Evolutionary conservation across 35 echinoderm and acorn worm species (phyloP).

Genomic region (Eucidaris tribuloides): DNA sequence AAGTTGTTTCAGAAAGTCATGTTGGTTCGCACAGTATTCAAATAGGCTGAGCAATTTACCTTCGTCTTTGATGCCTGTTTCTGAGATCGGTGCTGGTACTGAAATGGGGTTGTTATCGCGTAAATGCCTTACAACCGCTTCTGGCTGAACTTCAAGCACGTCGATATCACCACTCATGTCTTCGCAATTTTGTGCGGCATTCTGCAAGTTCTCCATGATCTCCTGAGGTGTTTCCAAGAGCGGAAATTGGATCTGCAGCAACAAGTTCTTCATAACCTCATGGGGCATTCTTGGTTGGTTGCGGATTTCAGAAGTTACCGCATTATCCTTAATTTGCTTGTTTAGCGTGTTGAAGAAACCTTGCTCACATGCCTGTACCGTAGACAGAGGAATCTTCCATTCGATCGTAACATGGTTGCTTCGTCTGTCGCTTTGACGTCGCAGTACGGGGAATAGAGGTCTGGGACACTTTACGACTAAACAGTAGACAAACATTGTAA

Average conservation of each 20-base stretch:
- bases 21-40: slow-evolving; percentile 3
- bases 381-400: slow-evolving; percentile 26
- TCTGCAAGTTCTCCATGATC: not conserved
- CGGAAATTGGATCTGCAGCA: slow-evolving; percentile 29
- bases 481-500: slow-evolving; percentile 1
- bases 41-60: not conserved
- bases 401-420: not conserved
- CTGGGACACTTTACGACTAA: not conserved
- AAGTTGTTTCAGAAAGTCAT: slow-evolving; percentile 3
- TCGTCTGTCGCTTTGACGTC: not conserved
- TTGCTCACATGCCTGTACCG: not conserved
- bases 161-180: not conserved
- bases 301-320: too few species aligned
- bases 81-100: not conserved
- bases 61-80: not conserved
- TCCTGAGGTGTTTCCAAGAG: slow-evolving; percentile 11
- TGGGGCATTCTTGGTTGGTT: not conserved
- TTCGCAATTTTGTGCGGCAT: not conserved
- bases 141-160: slow-evolving; percentile 34
- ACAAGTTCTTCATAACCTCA: not conserved
- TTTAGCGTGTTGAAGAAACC: slow-evolving; percentile 29
- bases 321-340: not conserved
- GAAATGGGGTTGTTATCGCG: not conserved
- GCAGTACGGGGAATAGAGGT: slow-evolving; percentile 34
- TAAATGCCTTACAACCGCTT: slow-evolving; percentile 22